These are phyloP conservation scores for Pseudonaja textilis DNA, from an alignment of 2,113 vertebrate genomes.

Conservation along the genomic window DNA sequence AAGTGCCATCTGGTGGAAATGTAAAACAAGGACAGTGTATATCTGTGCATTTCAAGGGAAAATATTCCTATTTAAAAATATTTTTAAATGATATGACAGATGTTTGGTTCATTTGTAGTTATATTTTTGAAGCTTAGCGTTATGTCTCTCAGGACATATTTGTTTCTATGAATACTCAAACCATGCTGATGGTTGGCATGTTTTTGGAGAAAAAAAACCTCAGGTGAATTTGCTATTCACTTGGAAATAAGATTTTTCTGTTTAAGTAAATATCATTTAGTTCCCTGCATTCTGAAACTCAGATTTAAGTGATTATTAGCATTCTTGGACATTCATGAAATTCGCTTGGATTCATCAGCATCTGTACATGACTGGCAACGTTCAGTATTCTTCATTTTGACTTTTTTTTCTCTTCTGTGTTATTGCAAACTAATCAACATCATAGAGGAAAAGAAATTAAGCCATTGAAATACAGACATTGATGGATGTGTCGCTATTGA, in stretches of 20 bases:
- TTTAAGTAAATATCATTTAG: neutral
- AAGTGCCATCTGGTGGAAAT: slow-evolving; percentile 65
- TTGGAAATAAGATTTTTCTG: neutral
- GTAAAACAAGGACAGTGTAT: rapidly evolving
- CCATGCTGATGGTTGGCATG: neutral
- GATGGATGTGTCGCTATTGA: neutral
- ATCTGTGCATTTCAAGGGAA: neutral
- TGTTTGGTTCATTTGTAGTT: neutral
- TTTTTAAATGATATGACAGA: neutral
- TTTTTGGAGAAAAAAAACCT: neutral
- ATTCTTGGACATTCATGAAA: neutral
- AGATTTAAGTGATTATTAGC: neutral
- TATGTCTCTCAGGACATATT: neutral
- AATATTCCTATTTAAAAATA: neutral
- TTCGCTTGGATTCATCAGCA: neutral
- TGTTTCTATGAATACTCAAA: neutral
- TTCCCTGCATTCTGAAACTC: neutral
- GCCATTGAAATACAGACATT: neutral
- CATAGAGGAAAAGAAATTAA: neutral
- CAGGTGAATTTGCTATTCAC: neutral
- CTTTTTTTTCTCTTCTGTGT: neutral
- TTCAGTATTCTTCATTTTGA: neutral
- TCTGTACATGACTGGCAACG: neutral
- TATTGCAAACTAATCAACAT: neutral
- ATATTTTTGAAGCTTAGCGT: neutral